Conservation (phyloP, 2,888 invertebrate genomes). For the Carterocephalus palaemon region DNA sequence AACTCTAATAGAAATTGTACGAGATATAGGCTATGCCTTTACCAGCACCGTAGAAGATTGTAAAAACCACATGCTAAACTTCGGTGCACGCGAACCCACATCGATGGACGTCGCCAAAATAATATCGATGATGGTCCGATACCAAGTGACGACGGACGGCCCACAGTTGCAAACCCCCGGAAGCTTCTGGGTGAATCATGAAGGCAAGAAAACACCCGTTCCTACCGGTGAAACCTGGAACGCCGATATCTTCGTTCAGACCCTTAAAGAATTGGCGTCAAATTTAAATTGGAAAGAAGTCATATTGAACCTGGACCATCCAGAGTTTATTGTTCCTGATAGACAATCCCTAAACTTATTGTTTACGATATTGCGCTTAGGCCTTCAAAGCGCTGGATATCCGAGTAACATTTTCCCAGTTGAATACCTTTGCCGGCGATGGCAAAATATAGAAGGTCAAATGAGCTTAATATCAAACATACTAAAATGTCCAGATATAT, state of each 20-base stretch:
- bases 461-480: constrained; percentile 92
- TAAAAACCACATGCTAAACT: constrained; percentile 88
- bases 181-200: constrained; percentile 80
- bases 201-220: constrained; percentile 74
- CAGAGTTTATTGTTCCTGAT: constrained; percentile 92
- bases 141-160: constrained; percentile 83
- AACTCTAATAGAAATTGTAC: constrained; percentile 91
- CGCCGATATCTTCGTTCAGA: constrained; percentile 94
- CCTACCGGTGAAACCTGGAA: constrained; percentile 88
- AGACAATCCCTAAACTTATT: constrained; percentile 90
- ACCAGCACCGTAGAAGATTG: constrained; percentile 93
- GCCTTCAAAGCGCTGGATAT: constrained; percentile 87
- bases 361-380: constrained; percentile 88
- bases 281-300: constrained; percentile 96
- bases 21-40: constrained; percentile 95
- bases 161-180: constrained; percentile 84
- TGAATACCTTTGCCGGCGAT: constrained; percentile 92
- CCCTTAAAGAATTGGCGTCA: constrained; percentile 92
- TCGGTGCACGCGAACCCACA: constrained; percentile 89
- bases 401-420: constrained; percentile 89
- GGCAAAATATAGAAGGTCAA: constrained; percentile 96
- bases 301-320: constrained; percentile 92
- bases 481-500: constrained; percentile 93
- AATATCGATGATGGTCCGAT: constrained; percentile 91
- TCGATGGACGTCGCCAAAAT: constrained; percentile 91